Conservation (phyloP, 2,113 vertebrate genomes). For the Turdus rufiventris region DNA sequence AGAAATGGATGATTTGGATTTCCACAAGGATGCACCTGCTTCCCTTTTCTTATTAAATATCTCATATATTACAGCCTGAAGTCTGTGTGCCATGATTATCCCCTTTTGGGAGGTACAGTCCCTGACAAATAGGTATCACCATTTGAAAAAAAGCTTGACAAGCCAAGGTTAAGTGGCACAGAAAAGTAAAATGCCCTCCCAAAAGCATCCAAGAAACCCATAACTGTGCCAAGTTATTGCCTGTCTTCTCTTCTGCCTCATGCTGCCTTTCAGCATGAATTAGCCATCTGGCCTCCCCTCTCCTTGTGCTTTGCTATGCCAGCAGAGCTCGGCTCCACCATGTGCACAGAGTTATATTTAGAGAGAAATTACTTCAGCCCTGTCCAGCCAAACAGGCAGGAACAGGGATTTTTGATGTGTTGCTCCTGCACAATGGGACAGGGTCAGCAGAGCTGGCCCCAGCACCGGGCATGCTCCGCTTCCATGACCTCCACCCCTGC, state of each 20-base stretch:
- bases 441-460: neutral
- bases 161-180: neutral
- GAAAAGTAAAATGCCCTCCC: neutral
- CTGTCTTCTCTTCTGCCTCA: neutral
- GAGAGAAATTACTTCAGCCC: neutral
- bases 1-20: neutral
- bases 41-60: neutral
- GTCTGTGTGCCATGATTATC: neutral
- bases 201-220: neutral
- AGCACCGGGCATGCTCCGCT: accelerated
- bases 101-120: neutral
- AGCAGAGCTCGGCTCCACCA: neutral
- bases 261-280: constrained; percentile 21
- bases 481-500: neutral
- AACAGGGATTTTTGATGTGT: neutral
- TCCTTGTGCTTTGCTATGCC: neutral
- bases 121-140: neutral
- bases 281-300: constrained; percentile 38
- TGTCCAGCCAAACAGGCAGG: neutral
- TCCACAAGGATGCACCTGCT: neutral
- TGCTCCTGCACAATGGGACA: neutral
- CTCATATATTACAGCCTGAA: neutral
- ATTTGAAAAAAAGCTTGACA: neutral
- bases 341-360: neutral
- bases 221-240: neutral